A percentile compares a stretch with the other conserved stretches of the same genome.
Conservation (phyloP, 2,888 invertebrate species). For the Eupithecia abbreviata region DNA sequence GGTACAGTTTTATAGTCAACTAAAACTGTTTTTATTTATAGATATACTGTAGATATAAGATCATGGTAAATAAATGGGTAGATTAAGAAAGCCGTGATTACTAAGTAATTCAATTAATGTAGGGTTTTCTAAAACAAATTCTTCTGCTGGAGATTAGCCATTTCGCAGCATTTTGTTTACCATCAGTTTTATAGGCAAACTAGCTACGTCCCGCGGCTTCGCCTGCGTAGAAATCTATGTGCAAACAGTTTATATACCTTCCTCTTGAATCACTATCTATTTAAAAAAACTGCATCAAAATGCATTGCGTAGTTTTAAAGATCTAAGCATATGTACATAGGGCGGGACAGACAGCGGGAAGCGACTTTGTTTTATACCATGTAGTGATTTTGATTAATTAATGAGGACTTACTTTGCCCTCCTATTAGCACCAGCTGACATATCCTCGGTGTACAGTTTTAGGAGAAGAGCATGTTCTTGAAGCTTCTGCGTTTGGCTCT, state of each 20-base stretch:
- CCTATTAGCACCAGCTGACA: conserved; percentile 64
- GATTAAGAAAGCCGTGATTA: background rate
- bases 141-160: background rate
- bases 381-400: background rate
- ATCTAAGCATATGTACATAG: too few relatives aligned
- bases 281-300: too few relatives aligned
- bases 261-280: too few relatives aligned
- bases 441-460: conserved; percentile 72
- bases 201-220: too few relatives aligned
- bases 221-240: too few relatives aligned
- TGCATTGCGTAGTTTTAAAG: too few relatives aligned
- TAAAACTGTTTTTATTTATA: background rate
- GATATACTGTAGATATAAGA: background rate
- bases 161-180: too few relatives aligned
- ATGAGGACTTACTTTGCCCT: conserved; percentile 61
- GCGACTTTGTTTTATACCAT: too few relatives aligned
- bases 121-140: background rate
- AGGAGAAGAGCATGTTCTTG: conserved; percentile 69
- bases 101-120: background rate
- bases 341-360: too few relatives aligned
- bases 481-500: conserved; percentile 71
- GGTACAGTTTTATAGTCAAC: background rate
- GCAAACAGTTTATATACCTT: too few relatives aligned
- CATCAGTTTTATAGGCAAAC: too few relatives aligned
- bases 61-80: background rate